Conservation (phyloP, 2,797 vertebrate genomes). For the Stomatorhinus walkeri region DNA sequence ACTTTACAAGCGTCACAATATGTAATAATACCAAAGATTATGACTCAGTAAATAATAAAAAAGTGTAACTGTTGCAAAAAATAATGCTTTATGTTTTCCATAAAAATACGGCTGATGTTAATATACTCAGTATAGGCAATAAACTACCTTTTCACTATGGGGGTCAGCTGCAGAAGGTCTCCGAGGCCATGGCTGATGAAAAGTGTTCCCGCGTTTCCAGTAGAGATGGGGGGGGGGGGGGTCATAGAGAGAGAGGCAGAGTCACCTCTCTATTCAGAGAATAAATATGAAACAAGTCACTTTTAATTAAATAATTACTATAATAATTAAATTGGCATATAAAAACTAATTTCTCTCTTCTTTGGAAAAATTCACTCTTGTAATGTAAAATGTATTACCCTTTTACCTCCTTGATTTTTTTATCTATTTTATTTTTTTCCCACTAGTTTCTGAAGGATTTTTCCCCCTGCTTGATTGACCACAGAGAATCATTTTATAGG, state of each 20-base stretch:
- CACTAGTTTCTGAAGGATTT: not conserved
- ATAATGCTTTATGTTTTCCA: not conserved
- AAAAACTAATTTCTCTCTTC: not conserved
- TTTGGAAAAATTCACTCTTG: not conserved
- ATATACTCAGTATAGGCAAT: not conserved
- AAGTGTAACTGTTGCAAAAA: not conserved
- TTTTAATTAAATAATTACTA: not conserved
- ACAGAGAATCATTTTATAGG: not conserved
- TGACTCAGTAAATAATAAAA: not conserved
- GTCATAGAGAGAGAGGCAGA: not conserved
- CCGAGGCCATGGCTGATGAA: not conserved
- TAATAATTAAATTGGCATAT: not conserved
- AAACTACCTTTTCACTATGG: not conserved
- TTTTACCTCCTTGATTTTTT: not conserved
- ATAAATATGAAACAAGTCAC: not conserved
- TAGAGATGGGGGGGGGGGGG: not conserved
- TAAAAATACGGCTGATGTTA: not conserved
- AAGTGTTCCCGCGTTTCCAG: not conserved
- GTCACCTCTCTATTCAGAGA: not conserved
- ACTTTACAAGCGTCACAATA: conserved; percentile 6
- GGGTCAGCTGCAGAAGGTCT: not conserved
- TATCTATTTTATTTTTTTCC: not conserved
- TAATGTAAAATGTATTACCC: not conserved
- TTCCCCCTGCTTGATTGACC: not conserved
- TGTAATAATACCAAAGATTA: conserved; percentile 17